Conservation (phyloP, 2,888 invertebrate species). For the Halocaridina rubra region DNA sequence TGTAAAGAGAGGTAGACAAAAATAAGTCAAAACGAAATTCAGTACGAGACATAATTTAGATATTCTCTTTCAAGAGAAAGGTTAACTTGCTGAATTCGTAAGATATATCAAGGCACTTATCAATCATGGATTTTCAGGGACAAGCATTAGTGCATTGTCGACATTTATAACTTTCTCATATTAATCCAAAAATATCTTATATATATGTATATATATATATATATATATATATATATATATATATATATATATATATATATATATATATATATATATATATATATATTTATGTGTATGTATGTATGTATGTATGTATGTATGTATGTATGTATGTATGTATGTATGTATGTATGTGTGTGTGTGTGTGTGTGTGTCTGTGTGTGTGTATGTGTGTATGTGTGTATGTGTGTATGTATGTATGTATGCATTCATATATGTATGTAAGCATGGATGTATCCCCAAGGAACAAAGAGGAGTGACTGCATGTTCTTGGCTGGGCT, state of each 20-base stretch:
- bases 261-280: not conserved
- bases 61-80: too few species aligned
- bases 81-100: too few species aligned
- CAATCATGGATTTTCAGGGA: too few species aligned
- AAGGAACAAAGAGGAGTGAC: too few species aligned
- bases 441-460: not conserved
- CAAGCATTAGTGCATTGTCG: too few species aligned
- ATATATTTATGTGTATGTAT: not conserved
- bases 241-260: not conserved
- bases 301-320: not conserved
- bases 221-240: conserved; percentile 2
- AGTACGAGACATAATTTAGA: too few species aligned
- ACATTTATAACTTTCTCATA: too few species aligned
- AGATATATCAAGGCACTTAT: too few species aligned
- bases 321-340: not conserved
- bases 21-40: too few species aligned
- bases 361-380: not conserved
- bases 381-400: not conserved
- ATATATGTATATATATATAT: conserved; percentile 2
- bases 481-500: too few species aligned
- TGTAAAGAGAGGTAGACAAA: too few species aligned
- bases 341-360: conserved; percentile 4
- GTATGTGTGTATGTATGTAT: conserved; percentile 14
- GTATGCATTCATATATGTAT: conserved; percentile 7
- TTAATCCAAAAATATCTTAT: not conserved